Conservation (phyloP, 2,888 invertebrate species). For the Pterostichus niger region DNA sequence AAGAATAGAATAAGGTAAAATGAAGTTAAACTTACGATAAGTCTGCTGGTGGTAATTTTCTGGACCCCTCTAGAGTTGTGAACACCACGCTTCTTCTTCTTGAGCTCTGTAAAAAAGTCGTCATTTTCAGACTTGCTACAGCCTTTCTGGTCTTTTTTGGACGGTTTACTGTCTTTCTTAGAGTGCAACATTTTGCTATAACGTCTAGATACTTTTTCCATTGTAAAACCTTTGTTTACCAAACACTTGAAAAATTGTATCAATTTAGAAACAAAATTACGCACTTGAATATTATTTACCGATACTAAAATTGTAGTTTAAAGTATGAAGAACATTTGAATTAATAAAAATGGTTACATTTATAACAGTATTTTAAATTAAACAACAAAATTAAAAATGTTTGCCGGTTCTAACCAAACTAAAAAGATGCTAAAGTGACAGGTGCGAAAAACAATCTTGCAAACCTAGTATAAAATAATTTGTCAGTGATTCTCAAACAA, state of each 20-base stretch:
- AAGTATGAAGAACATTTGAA: not conserved
- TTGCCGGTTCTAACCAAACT: no score
- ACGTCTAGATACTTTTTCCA: not conserved
- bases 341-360: not conserved
- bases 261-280: not conserved
- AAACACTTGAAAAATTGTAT: not conserved
- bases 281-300: not conserved
- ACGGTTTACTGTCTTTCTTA: not conserved
- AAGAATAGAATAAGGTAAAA: not conserved
- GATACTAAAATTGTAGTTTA: not conserved
- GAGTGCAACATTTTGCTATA: not conserved
- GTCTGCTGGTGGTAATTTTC: conserved; percentile 39
- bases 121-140: not conserved
- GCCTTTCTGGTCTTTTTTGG: conserved; percentile 3
- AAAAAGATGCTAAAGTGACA: no score
- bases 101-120: not conserved
- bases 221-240: not conserved
- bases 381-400: no score
- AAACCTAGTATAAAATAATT: no score
- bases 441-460: no score
- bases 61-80: not conserved
- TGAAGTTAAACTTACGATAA: conserved; percentile 22
- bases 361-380: no score
- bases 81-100: not conserved
- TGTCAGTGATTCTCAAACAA: no score